Evolutionary conservation across 2,888 invertebrate species (phyloP), one percentile per base, ranked within the genome.

Genomic region (Xylocampa areola): DNA sequence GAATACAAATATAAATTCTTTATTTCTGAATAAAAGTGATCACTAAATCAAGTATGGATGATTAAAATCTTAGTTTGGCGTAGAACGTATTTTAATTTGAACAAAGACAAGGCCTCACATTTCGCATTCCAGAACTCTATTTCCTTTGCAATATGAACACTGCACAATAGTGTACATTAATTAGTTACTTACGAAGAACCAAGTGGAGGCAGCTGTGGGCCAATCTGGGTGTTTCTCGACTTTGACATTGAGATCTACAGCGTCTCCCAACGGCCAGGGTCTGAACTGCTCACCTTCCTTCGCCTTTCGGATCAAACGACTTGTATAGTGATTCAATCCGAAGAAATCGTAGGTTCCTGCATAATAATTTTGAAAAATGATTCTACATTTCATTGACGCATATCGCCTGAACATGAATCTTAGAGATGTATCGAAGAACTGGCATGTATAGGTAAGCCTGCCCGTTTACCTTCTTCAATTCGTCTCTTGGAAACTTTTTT

Each of bases 301-400:
- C 17, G 71, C 68, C 36, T 39, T 63, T 17, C 85, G 79, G 0
- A 91, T 87, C 29, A 93, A 32, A 21, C 81, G 79, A 1, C 94
- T 89, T 0, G 95, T 94, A 81, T 96, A 96, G 76, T 95, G 94
- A 76, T 96, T 96, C 25, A 96, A 66, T 0, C 95, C 96, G 40
- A 95, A 91, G 81, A 95, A 96, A 77, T 96, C 96, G 4, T 94
- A 94, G 2, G 68, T 60, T 16, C 63, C 63, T 64, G 29, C 1
- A 47, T 37, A 29, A 21, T 2, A n/a, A 10, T 23, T 37, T 21
- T 4, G 21, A 21, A 5, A 21, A 2, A 5, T 21, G 3, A n/a
- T n/a, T n/a, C n/a, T n/a, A n/a, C n/a, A n/a, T n/a, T n/a, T n/a
- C n/a, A n/a, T n/a, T n/a, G n/a, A 4, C 21, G 21, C 4, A 0